phyloP scores from a whole-genome alignment of 1,140 invertebrate species.

The Antheraea pernyi region DNA sequence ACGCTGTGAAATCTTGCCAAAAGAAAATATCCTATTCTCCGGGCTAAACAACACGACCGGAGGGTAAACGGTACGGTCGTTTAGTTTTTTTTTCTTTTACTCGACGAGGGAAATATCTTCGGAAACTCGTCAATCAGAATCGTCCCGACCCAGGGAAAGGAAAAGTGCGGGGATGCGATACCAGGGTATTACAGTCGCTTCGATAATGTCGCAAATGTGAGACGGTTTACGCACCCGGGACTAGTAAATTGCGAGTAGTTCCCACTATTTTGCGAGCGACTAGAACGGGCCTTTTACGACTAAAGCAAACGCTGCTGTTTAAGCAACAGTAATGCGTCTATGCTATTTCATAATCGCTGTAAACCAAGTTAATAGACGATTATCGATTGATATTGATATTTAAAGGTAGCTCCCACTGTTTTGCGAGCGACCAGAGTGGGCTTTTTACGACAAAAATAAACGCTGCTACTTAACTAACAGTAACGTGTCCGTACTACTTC shows the following conservation, averaged over 20 bases:
- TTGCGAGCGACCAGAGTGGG: conserved; percentile 15
- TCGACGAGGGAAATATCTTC: conserved; percentile 20
- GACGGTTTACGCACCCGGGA: conserved; percentile 26
- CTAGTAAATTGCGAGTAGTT: conserved; percentile 26
- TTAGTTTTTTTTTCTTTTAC: conserved; percentile 23
- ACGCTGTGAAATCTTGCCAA: conserved; percentile 20
- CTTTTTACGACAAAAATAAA: neutral
- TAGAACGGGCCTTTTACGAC: neutral
- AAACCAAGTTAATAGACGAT: too few relatives aligned
- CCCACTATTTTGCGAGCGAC: conserved; percentile 21
- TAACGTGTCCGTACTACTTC: too few relatives aligned
- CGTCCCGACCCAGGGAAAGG: conserved; percentile 24
- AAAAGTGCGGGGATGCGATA: conserved; percentile 28
- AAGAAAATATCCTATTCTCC: conserved; percentile 24
- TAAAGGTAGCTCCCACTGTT: conserved; percentile 20
- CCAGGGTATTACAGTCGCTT: conserved; percentile 25
- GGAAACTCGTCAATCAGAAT: conserved; percentile 40
- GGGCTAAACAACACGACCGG: conserved; percentile 25
- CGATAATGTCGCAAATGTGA: conserved; percentile 30
- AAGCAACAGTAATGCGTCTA: too few relatives aligned
- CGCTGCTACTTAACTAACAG: too few relatives aligned
- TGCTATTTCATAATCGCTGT: too few relatives aligned
- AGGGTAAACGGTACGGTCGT: conserved; percentile 14
- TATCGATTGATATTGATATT: too few relatives aligned
- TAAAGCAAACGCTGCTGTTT: neutral